Evolutionary conservation across 2,797 vertebrate species (phyloP).

Genomic region (Apodemus agrarius): DNA sequence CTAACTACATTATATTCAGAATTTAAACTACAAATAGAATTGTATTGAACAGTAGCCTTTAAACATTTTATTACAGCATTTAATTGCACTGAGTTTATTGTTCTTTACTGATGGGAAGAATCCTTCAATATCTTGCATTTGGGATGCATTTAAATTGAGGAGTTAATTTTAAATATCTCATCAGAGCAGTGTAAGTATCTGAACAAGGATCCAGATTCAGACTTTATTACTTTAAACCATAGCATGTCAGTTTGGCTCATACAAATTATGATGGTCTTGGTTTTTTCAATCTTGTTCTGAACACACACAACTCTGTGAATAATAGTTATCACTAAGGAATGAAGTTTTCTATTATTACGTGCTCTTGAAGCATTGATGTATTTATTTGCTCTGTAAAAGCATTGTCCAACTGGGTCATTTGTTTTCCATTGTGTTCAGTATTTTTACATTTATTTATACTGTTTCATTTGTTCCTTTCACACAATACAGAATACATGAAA

Average conservation of each 20-base stretch:
- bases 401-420: background rate
- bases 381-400: background rate
- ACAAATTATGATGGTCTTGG: background rate
- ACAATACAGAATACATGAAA: background rate
- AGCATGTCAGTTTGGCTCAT: background rate
- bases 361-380: background rate
- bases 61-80: background rate
- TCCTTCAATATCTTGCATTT: background rate
- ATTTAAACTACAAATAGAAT: conserved; percentile 5
- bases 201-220: background rate
- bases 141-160: background rate
- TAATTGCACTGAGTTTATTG: background rate
- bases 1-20: background rate
- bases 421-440: background rate
- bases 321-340: background rate
- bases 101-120: background rate
- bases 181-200: background rate
- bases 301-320: background rate
- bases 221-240: background rate
- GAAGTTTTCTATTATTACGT: background rate
- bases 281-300: background rate
- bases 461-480: background rate
- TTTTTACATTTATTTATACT: background rate
- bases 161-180: conserved; percentile 1
- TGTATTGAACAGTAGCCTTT: background rate